phyloP scores from a whole-genome alignment of 2,888 invertebrate genomes.

The Pterostichus niger region DNA sequence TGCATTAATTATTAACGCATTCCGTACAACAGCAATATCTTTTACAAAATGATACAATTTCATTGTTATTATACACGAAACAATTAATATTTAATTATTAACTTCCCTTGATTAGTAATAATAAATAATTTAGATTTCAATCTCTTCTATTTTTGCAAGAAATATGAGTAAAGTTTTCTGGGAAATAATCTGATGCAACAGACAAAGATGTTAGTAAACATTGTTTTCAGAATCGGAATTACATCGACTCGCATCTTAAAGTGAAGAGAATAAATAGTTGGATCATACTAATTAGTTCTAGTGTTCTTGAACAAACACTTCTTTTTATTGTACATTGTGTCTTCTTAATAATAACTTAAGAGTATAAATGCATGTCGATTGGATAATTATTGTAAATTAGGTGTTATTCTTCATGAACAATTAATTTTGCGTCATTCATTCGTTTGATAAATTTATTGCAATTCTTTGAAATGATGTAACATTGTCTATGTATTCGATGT shows the following conservation, averaged over 20 bases:
- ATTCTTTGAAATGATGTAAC: too few species aligned
- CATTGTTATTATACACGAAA: too few species aligned
- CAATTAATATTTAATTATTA: too few species aligned
- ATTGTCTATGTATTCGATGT: not conserved
- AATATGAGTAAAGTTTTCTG: not conserved
- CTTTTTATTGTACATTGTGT: slow-evolving; percentile 6
- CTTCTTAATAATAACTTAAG: not conserved
- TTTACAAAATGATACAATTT: too few species aligned
- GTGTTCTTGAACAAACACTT: slow-evolving; percentile 28
- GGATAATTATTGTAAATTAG: slow-evolving; percentile 21
- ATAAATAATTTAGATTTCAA: not conserved
- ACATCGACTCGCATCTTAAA: not conserved
- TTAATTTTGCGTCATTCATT: too few species aligned
- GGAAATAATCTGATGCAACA: slow-evolving; percentile 22
- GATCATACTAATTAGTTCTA: slow-evolving; percentile 15
- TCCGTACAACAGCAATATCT: too few species aligned
- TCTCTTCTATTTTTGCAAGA: not conserved
- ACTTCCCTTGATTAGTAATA: not conserved
- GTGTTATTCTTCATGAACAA: not conserved
- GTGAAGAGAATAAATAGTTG: slow-evolving; percentile 25
- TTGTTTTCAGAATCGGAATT: not conserved
- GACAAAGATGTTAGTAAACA: slow-evolving; percentile 3
- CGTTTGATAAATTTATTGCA: not conserved
- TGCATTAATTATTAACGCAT: too few species aligned
- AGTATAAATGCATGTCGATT: not conserved